These are phyloP conservation scores for Phylloscopus trochiloides DNA, from an alignment of 2,113 vertebrate species.

Conservation along the genomic window DNA sequence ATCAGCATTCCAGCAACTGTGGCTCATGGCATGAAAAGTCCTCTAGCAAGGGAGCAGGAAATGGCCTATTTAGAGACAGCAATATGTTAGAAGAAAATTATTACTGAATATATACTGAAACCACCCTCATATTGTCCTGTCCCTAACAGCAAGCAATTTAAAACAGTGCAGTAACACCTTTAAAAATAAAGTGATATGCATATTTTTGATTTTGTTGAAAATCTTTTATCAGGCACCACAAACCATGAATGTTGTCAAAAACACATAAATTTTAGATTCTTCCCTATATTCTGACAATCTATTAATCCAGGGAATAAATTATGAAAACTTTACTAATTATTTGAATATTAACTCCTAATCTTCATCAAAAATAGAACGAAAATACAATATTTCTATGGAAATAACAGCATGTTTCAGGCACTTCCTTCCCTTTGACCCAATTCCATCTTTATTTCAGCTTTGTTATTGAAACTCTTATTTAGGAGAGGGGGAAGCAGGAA, in stretches of 20 bases:
- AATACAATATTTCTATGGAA: slow-evolving; percentile 63
- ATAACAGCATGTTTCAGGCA: slow-evolving; percentile 43
- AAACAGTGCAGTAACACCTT: slow-evolving; percentile 19
- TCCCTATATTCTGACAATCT: slow-evolving; percentile 55
- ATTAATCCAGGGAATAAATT: slow-evolving; percentile 37
- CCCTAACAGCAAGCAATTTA: slow-evolving; percentile 5
- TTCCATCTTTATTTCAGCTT: background rate
- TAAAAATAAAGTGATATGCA: slow-evolving; percentile 41
- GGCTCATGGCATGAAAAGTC: background rate
- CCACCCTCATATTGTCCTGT: background rate
- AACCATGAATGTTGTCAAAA: background rate
- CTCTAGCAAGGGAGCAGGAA: background rate
- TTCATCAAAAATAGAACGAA: slow-evolving; percentile 65
- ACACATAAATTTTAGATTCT: slow-evolving; percentile 29
- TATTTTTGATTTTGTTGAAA: slow-evolving; percentile 27
- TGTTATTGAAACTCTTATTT: slow-evolving; percentile 28
- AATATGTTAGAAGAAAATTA: slow-evolving; percentile 3
- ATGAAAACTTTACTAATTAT: slow-evolving; percentile 34
- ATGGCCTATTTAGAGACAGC: background rate
- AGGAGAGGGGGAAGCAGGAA: background rate
- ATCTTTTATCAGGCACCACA: slow-evolving; percentile 9
- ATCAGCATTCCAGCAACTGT: background rate
- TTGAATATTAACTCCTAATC: slow-evolving; percentile 66
- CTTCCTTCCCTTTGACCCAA: slow-evolving; percentile 35
- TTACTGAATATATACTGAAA: background rate